Percentiles rank a stretch among this genome's conserved stretches.
Conservation (phyloP, 1,140 invertebrate genomes). For the Drosophila ananassae region DNA sequence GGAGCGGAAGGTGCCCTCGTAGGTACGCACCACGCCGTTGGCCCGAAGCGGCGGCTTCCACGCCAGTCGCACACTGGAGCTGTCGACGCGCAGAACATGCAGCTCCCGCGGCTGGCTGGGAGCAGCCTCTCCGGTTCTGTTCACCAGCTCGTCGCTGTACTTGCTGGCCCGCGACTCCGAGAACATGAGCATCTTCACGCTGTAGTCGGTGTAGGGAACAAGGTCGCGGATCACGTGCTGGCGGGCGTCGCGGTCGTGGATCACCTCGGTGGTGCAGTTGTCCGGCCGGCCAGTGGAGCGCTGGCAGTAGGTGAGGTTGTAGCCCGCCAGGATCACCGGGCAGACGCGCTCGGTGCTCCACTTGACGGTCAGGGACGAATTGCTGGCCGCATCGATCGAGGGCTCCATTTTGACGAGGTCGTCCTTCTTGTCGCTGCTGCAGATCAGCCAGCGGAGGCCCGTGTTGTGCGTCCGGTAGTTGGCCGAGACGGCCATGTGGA, state of each 20-base stretch:
- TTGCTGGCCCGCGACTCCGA: conserved; percentile 59
- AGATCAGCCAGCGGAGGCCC: conserved; percentile 74
- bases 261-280: conserved; percentile 63
- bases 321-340: conserved; percentile 64
- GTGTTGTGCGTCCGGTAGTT: conserved; percentile 66
- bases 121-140: conserved; percentile 59
- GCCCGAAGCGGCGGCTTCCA: conserved; percentile 62
- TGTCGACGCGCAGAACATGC: conserved; percentile 34
- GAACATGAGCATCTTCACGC: conserved; percentile 69
- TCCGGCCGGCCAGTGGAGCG: conserved; percentile 53
- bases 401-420: conserved; percentile 77
- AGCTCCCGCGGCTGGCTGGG: conserved; percentile 59
- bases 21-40: conserved; percentile 63
- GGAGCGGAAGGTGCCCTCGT: conserved; percentile 39
- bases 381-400: conserved; percentile 46
- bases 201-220: conserved; percentile 69
- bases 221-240: conserved; percentile 52
- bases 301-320: conserved; percentile 75
- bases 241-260: conserved; percentile 38
- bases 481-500: conserved; percentile 75
- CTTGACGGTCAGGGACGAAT: conserved; percentile 55
- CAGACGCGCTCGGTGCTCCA: conserved; percentile 71
- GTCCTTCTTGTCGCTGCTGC: conserved; percentile 63
- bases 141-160: conserved; percentile 67
- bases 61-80: conserved; percentile 29